Evolutionary conservation across 92 coral and sea anemone species (phyloP), one percentile per base, ranked within the genome.

Genomic region (Phenganax marumi): DNA sequence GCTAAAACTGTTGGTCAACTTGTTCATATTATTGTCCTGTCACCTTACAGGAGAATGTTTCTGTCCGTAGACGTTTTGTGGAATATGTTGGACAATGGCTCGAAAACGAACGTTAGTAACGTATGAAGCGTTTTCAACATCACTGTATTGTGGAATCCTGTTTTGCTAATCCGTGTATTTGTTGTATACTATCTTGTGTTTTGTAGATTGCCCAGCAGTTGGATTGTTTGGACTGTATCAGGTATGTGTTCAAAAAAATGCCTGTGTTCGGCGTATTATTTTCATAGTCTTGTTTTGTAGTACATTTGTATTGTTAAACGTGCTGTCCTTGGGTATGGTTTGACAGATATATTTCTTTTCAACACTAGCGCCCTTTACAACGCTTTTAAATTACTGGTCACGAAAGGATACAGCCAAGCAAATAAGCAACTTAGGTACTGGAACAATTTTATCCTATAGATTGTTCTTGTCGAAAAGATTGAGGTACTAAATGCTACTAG

Each of bases 31-130:
- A 33, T 52, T 26, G 23, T 56, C 23, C 50, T 62, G 73, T 63
- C 54, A 73, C 73, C 50, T 50, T 75, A 75, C 61, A 91, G 97
- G 79, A 33, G 85, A 75, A 89, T 91, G 19, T 91, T 91, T 77
- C 78, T 91, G 2, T 87, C 93, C 46, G 98, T 95, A 75, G 98
- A 95, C 73, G 92, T 92, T 73, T 87, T 95, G 39, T 95, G 98
- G 98, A 92, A 92, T 80, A 84, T 95, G 76, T 73, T 95, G 73
- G 93, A 95, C 68, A 82, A 89, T 86, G 98, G 98, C 46, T 87
- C 98, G n/a, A 91, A 89, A 79, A 87, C 84, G 83, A 70, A 72
- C 48, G 73, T 73, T 22, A 83, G 73, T 73, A 24, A 46, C 12
- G 10, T 19, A 57, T 49, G 56, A 33, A 5, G 43, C 43, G 43